Evolutionary conservation across 2,888 invertebrate species (phyloP).

Genomic region (Rhingia rostrata): DNA sequence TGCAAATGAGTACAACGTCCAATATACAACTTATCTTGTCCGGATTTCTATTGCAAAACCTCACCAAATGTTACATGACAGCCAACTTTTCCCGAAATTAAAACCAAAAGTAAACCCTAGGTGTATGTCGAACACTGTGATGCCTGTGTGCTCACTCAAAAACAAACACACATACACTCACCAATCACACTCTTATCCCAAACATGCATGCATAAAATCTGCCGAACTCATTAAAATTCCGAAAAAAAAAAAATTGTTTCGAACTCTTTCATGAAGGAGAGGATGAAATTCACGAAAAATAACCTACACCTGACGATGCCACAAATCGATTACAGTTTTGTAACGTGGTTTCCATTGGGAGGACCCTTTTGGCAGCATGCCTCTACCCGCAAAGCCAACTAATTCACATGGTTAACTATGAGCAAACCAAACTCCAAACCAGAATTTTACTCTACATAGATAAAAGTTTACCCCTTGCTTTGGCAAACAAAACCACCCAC

Average conservation of each 20-base stretch:
- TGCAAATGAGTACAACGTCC: slow-evolving; percentile 49
- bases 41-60: slow-evolving; percentile 54
- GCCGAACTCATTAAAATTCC: slow-evolving; percentile 66
- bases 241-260: slow-evolving; percentile 34
- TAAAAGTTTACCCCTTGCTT: slow-evolving; percentile 13
- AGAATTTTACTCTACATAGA: slow-evolving; percentile 56
- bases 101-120: slow-evolving; percentile 64
- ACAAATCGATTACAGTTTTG: slow-evolving; percentile 71
- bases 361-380: slow-evolving; percentile 40
- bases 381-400: slow-evolving; percentile 51
- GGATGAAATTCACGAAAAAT: slow-evolving; percentile 32
- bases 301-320: slow-evolving; percentile 61
- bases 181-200: slow-evolving; percentile 32
- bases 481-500: background rate
- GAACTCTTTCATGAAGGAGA: slow-evolving; percentile 25
- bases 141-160: background rate
- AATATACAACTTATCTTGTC: slow-evolving; percentile 47
- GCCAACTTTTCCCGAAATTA: slow-evolving; percentile 64
- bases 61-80: slow-evolving; percentile 60
- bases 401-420: slow-evolving; percentile 43
- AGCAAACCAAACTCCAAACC: slow-evolving; percentile 40
- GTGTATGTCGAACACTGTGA: slow-evolving; percentile 1
- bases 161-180: slow-evolving; percentile 8
- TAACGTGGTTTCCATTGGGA: slow-evolving; percentile 52
- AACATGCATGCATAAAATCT: slow-evolving; percentile 10